These are phyloP conservation scores for Pachyuromys duprasi DNA, from an alignment of 2,797 vertebrate genomes.

Conservation along the genomic window DNA sequence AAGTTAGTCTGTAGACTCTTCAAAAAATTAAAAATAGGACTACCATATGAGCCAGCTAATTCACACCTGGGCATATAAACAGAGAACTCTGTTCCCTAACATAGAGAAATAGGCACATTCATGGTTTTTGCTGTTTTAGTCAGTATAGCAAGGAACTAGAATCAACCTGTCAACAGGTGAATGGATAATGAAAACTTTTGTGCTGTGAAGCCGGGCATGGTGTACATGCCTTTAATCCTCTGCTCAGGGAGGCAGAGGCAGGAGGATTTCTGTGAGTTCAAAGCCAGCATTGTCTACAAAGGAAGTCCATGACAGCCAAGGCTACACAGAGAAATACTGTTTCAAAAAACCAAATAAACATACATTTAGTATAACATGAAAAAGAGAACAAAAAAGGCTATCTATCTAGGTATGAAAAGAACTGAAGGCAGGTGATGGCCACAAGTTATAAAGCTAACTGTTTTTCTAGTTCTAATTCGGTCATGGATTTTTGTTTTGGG, in stretches of 20 bases:
- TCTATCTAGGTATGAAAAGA: too few species aligned
- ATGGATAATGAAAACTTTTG: background rate
- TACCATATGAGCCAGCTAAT: background rate
- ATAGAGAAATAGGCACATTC: background rate
- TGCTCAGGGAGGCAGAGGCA: too few species aligned
- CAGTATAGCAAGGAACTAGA: background rate
- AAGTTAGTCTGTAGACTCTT: background rate
- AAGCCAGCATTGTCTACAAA: too few species aligned
- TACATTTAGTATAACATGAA: too few species aligned
- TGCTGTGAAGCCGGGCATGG: too few species aligned
- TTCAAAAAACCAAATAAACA: too few species aligned
- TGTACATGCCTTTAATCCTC: too few species aligned
- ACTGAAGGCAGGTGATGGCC: too few species aligned
- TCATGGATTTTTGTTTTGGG: background rate
- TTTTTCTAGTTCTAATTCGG: background rate
- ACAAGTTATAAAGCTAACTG: background rate
- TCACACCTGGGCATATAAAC: background rate
- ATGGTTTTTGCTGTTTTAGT: background rate
- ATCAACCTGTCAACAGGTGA: background rate
- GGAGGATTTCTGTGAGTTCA: too few species aligned
- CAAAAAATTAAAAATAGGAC: background rate
- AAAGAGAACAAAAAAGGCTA: too few species aligned
- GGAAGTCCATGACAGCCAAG: too few species aligned
- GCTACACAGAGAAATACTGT: too few species aligned
- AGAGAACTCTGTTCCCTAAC: background rate